These are phyloP conservation scores for Leptatherina wallacei DNA, from an alignment of 2,797 vertebrate species.

Conservation along the genomic window DNA sequence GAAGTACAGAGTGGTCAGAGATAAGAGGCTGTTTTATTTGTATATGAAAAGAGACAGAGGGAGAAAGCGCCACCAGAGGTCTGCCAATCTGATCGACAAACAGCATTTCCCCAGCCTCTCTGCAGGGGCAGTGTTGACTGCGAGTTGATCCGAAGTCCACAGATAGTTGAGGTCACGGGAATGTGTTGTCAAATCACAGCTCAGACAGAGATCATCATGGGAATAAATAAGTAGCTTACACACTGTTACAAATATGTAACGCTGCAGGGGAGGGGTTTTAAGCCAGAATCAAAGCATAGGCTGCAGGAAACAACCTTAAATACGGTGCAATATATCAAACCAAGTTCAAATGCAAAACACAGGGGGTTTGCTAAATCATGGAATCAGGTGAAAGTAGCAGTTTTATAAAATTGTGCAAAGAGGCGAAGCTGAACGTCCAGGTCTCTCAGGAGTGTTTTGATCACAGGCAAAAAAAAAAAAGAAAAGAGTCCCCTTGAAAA, in stretches of 20 bases:
- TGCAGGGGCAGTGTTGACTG: slow-evolving; percentile 77
- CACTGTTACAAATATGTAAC: slow-evolving; percentile 64
- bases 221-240: slow-evolving; percentile 67
- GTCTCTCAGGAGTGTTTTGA: slow-evolving; percentile 40
- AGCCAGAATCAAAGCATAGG: slow-evolving; percentile 47
- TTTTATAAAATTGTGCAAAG: slow-evolving; percentile 57
- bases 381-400: slow-evolving; percentile 55
- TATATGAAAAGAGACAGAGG: slow-evolving; percentile 69
- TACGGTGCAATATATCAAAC: slow-evolving; percentile 27
- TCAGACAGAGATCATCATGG: slow-evolving; percentile 59
- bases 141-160: slow-evolving; percentile 49
- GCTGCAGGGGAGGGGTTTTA: slow-evolving; percentile 55
- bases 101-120: slow-evolving; percentile 66
- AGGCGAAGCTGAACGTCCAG: slow-evolving; percentile 39
- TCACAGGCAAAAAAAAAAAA: slow-evolving; percentile 44
- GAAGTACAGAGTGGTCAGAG: slow-evolving; percentile 58
- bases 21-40: slow-evolving; percentile 66
- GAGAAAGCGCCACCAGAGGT: slow-evolving; percentile 51
- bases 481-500: slow-evolving; percentile 53
- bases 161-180: slow-evolving; percentile 66
- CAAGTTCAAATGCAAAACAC: slow-evolving; percentile 62
- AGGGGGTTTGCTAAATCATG: slow-evolving; percentile 34
- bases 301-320: slow-evolving; percentile 46
- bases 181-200: slow-evolving; percentile 60
- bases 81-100: slow-evolving; percentile 63